phyloP scores from a whole-genome alignment of 2,113 vertebrate genomes.

The Chionis minor region DNA sequence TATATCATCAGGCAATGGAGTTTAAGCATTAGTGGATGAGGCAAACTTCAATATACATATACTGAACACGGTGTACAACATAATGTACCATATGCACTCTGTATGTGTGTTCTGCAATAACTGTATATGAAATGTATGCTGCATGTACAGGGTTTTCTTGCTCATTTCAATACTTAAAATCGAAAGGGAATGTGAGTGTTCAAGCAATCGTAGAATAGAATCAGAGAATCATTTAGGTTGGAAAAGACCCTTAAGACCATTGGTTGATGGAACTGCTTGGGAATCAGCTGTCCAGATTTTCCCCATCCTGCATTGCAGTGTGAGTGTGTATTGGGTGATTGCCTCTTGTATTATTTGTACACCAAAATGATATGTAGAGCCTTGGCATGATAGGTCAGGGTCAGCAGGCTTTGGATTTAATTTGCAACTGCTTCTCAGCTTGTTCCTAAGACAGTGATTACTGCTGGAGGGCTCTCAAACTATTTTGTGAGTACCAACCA shows the following conservation, averaged over 20 bases:
- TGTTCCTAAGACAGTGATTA: background rate
- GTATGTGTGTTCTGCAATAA: background rate
- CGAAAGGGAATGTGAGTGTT: background rate
- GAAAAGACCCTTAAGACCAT: background rate
- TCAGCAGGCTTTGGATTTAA: background rate
- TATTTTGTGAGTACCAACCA: background rate
- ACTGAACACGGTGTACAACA: background rate
- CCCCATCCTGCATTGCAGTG: background rate
- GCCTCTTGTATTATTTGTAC: background rate
- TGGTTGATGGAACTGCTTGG: background rate
- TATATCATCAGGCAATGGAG: slow-evolving; percentile 48
- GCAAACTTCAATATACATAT: background rate
- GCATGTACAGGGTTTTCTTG: background rate
- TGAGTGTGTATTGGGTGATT: background rate
- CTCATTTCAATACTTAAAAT: background rate
- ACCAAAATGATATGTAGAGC: background rate
- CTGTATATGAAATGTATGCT: background rate
- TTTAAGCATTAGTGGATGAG: slow-evolving; percentile 25
- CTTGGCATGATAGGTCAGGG: background rate
- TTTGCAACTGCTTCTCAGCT: background rate
- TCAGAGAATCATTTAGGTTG: background rate
- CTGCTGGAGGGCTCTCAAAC: background rate
- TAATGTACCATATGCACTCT: background rate
- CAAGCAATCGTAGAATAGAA: background rate
- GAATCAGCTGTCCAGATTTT: background rate